Percentiles rank a stretch among this genome's conserved stretches.
Evolutionary conservation across 2,797 vertebrate species (phyloP).

Genomic region (Microctenopoma steveboyesi): DNA sequence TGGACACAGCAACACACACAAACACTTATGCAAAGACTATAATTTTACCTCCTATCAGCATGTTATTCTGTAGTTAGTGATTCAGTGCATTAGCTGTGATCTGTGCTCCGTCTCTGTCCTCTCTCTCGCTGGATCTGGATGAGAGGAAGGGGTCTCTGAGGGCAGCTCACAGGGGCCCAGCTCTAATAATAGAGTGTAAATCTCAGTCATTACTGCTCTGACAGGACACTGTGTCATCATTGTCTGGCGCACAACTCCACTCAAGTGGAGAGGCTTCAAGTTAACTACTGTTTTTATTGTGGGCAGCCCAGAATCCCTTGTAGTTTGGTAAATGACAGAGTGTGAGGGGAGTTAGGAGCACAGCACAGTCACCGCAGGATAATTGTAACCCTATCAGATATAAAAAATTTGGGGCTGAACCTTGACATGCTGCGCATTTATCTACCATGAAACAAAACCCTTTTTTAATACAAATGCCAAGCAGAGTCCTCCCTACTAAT

Average conservation of each 20-base stretch:
- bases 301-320: constrained; percentile 49
- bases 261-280: constrained; percentile 63
- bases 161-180: constrained; percentile 72
- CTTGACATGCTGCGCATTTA: constrained; percentile 38
- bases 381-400: constrained; percentile 18
- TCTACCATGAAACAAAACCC: constrained; percentile 41
- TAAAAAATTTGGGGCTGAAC: constrained; percentile 41
- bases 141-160: constrained; percentile 70
- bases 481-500: constrained; percentile 31
- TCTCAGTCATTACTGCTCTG: constrained; percentile 80
- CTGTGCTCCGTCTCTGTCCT: constrained; percentile 48
- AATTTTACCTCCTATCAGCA: constrained; percentile 60
- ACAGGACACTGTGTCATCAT: constrained; percentile 80
- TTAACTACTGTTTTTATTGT: constrained; percentile 75
- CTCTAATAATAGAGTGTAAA: constrained; percentile 83
- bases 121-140: constrained; percentile 48
- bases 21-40: constrained; percentile 33
- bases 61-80: constrained; percentile 55
- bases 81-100: constrained; percentile 67
- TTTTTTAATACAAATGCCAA: constrained; percentile 42
- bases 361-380: constrained; percentile 32
- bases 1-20: constrained; percentile 3
- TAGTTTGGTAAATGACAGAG: constrained; percentile 67
- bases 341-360: constrained; percentile 34
- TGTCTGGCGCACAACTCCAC: constrained; percentile 71